A percentile compares a stretch with the other conserved stretches of the same genome.
Evolutionary conservation across 1,140 invertebrate genomes (phyloP).

Genomic region (Scaptomyza hsui): DNA sequence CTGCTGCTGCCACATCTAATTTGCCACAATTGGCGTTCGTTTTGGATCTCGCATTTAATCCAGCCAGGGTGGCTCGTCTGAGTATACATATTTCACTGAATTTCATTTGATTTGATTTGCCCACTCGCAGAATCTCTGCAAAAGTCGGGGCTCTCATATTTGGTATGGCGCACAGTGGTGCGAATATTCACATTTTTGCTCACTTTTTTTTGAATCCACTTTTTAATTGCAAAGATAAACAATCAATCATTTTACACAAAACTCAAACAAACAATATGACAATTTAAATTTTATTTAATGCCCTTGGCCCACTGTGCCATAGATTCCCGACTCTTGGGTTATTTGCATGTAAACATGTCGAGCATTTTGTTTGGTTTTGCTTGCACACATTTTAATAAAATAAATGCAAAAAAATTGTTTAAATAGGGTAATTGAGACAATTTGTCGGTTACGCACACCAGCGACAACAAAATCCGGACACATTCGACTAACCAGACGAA

Average conservation of each 20-base stretch:
- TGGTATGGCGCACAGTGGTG: constrained; percentile 7
- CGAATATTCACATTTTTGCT: background rate
- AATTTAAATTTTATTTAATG: background rate
- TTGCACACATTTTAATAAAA: constrained; percentile 82
- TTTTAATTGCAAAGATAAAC: too few species aligned
- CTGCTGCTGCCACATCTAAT: constrained; percentile 48
- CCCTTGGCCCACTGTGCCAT: constrained; percentile 45
- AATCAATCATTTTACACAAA: too few species aligned
- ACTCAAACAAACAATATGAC: too few species aligned
- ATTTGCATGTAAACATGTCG: constrained; percentile 43
- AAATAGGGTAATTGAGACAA: constrained; percentile 81
- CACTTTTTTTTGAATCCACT: too few species aligned
- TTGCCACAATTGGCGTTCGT: constrained; percentile 64
- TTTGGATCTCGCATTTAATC: constrained; percentile 44
- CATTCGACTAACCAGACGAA: constrained; percentile 11
- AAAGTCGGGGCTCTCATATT: too few species aligned
- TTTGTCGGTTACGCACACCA: constrained; percentile 59
- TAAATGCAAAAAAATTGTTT: constrained; percentile 79
- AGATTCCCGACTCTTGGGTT: constrained; percentile 9
- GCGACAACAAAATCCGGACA: background rate
- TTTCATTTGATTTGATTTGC: constrained; percentile 75
- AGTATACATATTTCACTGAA: constrained; percentile 55
- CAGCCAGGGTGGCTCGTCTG: constrained; percentile 22
- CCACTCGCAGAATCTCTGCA: constrained; percentile 50
- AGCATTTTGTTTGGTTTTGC: constrained; percentile 56